Evolutionary conservation across 2,113 vertebrate genomes (phyloP), one percentile per base, ranked within the genome.

Genomic region (Nymphicus hollandicus): DNA sequence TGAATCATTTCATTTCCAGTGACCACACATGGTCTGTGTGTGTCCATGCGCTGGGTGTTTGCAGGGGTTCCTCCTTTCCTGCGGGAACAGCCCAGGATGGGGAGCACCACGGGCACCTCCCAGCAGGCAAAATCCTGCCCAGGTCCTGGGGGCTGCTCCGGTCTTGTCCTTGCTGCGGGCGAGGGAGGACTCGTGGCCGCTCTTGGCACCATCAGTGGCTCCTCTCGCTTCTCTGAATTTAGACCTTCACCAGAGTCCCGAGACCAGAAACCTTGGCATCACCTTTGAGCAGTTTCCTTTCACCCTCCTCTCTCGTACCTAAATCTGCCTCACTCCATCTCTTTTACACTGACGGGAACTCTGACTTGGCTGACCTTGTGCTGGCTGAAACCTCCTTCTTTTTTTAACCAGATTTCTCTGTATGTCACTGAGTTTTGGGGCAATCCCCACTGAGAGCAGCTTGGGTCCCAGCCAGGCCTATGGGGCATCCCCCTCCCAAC

Each of bases 21-120:
- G 6, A 10, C 58, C 0, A 1, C 5, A 37, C 1, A 4, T 25
- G 35, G 33, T 15, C 29, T n/a, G 10, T 25, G 17, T 33, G 20
- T 33, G 20, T 4, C 4, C 9, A 10, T 20, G 35, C 39, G 2
- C 18, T 3, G 22, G 28, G 9, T 31, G 74, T 37, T 55, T 19
- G 79, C 47, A 13, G 66, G 22, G 13, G 33, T 24, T 58, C 27
- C 46, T 8, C 64, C 25, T 19, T 37, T 50, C 9, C 64, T 11
- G 47, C 31, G 6, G 41, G 31, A 55, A 1, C 8, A 25, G 43
- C 37, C 11, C 39, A 2, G 23, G 13, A 1, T 1, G 12, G 23
- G 39, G 35, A 60, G 18, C 35, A 49, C 49, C 13, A 2, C 0
- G 1, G 37, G 43, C 24, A 39, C 20, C 37, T 60, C 66, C 22